These are phyloP conservation scores for Lepidochitona cinerea DNA, from an alignment of 2,888 invertebrate genomes.

Conservation along the genomic window DNA sequence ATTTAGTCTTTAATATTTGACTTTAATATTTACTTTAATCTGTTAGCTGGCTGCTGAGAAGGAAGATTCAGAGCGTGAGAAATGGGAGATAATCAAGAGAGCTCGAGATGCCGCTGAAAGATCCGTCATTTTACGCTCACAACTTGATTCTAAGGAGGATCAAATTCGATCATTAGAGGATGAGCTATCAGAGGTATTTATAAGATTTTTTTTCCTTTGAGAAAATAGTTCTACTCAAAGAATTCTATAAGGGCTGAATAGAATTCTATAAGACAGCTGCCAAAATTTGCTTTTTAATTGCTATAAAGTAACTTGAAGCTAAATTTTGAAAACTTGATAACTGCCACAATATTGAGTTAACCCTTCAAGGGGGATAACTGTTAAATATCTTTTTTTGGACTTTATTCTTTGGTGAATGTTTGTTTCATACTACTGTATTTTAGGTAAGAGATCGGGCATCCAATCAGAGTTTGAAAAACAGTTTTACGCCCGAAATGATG, in stretches of 20 bases:
- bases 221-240: too few species aligned
- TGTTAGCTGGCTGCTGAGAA: constrained; percentile 76
- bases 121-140: constrained; percentile 87
- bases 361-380: background rate
- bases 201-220: too few species aligned
- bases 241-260: too few species aligned
- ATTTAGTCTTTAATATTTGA: too few species aligned
- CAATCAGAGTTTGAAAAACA: background rate
- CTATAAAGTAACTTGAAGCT: too few species aligned
- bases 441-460: background rate
- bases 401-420: background rate
- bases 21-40: too few species aligned
- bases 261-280: too few species aligned
- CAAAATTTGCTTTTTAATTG: too few species aligned
- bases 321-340: background rate
- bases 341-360: background rate
- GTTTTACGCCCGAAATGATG: constrained; percentile 4
- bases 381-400: background rate
- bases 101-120: constrained; percentile 93
- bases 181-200: constrained; percentile 89
- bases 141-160: constrained; percentile 88
- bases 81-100: constrained; percentile 88
- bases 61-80: constrained; percentile 87
- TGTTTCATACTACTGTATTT: background rate
- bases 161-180: constrained; percentile 88